Conservation (phyloP, 2,113 vertebrate species). For the Sinocyclocheilus anshuiensis region DNA sequence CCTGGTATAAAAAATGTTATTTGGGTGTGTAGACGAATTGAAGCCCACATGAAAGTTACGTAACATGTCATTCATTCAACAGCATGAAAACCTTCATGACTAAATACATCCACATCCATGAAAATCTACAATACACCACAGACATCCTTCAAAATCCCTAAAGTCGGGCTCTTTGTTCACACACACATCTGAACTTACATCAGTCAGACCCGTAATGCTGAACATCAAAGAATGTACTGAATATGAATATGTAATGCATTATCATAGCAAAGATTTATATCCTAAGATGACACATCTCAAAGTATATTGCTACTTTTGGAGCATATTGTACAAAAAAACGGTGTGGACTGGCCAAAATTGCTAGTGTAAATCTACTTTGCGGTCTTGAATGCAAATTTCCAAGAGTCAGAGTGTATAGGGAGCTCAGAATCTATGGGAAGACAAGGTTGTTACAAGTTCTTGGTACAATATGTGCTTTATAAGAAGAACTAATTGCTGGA, state of each 20-base stretch:
- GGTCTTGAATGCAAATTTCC: neutral
- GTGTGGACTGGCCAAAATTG: neutral
- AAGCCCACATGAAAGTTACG: neutral
- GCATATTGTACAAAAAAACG: neutral
- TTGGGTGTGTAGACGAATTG: neutral
- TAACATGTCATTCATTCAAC: neutral
- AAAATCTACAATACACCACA: neutral
- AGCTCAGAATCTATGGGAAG: neutral
- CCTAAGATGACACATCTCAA: neutral
- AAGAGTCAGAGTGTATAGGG: neutral
- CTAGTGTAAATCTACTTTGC: neutral
- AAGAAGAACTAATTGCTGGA: neutral
- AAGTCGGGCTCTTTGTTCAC: neutral
- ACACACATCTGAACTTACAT: neutral
- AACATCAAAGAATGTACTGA: conserved; percentile 10
- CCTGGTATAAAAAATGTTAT: neutral
- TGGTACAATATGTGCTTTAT: neutral
- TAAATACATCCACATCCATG: neutral
- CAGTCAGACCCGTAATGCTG: neutral
- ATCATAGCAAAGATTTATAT: neutral
- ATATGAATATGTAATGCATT: neutral
- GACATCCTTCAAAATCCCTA: conserved; percentile 1
- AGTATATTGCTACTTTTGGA: neutral
- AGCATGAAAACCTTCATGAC: conserved; percentile 4
- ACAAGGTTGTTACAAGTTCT: neutral